Base-by-base conservation (phyloP, 2,888 invertebrate species). In the Hydroisotoma schaefferi region DNA sequence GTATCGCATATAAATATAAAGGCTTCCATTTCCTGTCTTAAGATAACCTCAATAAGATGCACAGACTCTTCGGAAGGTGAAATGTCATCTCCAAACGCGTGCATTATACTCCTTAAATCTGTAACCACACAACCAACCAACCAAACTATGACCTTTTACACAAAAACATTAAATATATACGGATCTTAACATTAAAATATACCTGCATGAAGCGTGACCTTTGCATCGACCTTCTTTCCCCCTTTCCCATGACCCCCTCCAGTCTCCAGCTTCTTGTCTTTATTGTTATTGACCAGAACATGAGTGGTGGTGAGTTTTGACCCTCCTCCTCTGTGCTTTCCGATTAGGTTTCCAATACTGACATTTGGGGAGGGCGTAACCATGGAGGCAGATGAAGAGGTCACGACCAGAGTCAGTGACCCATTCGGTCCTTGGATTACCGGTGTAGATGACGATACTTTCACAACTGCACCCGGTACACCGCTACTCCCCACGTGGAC, bases 11-110 rank as follows among this genome's bases (percentile, higher is more conserved):
- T 87, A 70, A 84, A 83, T n/a, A 92, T 78, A 76, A 94, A 84
- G 1, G 83, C 81, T 64, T 85, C 82, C 71, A 94, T 81, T 77
- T 94, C 93, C 70, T 88, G 87, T 55, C 88, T 81, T 0, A 92
- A 85, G 57, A 94, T 86, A 66, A 84, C 86, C 78, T 94, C 93
- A 0, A 94, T 86, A 49, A 94, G 78, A 57, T 85, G 83, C 0
- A 93, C 92, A 1, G 93, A 88, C 46, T 89, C 90, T 0, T 85
- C 81, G 43, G 88, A 82, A 0, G 94, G 93, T 63, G 85, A 85
- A 22, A 87, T 84, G 73, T 87, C 87, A 75, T 94, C 94, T 0
- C 94, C 94, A 75, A 93, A 90, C n/a, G 92, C 93, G 73, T 90
- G 88, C 93, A 92, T 89, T 84, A 92, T 91, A 73, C 85, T 83